A percentile compares a stretch with the other conserved stretches of the same genome.
Evolutionary conservation across 2,113 vertebrate genomes (phyloP).

Genomic region (Diadophis punctatus): DNA sequence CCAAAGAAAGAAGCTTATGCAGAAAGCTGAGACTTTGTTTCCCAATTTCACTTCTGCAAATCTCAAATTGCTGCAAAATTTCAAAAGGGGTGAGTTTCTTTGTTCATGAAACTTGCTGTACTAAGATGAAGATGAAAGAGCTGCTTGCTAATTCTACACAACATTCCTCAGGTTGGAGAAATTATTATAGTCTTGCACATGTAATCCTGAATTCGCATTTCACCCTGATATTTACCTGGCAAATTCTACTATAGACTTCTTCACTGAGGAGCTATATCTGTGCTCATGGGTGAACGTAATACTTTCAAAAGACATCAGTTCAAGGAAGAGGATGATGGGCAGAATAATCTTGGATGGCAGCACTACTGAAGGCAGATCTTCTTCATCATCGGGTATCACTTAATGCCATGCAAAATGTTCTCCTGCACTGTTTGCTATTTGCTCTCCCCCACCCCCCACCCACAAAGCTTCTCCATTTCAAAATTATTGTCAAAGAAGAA

Average conservation of each 20-base stretch:
- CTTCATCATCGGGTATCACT: neutral
- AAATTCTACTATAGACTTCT: neutral
- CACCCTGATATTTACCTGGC: neutral
- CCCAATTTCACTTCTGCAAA: neutral
- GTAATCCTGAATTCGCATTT: neutral
- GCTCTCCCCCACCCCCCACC: neutral
- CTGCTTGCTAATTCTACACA: neutral
- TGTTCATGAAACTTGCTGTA: neutral
- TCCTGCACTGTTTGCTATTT: neutral
- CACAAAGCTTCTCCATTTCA: neutral
- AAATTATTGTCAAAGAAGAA: neutral
- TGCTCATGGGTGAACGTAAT: neutral
- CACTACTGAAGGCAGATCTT: neutral
- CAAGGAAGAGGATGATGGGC: neutral
- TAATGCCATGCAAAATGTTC: neutral
- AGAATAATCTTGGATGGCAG: neutral
- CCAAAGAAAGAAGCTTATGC: neutral
- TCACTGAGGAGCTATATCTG: neutral
- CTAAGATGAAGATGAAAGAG: neutral
- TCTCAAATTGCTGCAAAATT: neutral
- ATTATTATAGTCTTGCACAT: neutral
- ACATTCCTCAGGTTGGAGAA: neutral
- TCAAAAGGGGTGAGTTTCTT: neutral
- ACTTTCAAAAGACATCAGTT: neutral
- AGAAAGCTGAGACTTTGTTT: neutral